Evolutionary conservation across 1,140 invertebrate species (phyloP).

Genomic region (Coptotermes formosanus): DNA sequence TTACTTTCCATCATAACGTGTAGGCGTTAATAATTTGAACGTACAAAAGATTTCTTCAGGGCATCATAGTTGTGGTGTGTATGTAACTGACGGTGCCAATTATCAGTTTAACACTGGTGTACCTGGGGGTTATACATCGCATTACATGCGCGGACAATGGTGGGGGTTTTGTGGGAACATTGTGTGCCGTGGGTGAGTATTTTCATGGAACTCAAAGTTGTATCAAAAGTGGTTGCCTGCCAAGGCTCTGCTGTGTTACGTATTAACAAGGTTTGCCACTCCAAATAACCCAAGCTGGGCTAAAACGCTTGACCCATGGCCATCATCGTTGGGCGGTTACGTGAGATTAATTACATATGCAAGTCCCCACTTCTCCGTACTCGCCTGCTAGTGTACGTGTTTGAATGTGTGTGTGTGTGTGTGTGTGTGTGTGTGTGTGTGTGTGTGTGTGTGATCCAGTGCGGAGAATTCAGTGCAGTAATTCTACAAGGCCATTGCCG

Average conservation of each 20-base stretch:
- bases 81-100: too few relatives aligned
- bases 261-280: not conserved
- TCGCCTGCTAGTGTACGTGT: not conserved
- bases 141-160: not conserved
- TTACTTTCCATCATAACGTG: too few relatives aligned
- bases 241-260: not conserved
- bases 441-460: not conserved
- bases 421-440: not conserved
- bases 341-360: constrained; percentile 1
- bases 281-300: not conserved
- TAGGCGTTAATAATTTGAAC: too few relatives aligned
- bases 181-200: not conserved
- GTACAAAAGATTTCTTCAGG: too few relatives aligned
- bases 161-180: not conserved
- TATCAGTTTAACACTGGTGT: not conserved
- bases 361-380: not conserved
- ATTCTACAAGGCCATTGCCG: not conserved
- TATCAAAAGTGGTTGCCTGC: not conserved
- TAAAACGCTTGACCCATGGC: not conserved
- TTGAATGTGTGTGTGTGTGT: too few relatives aligned
- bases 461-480: not conserved
- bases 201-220: not conserved
- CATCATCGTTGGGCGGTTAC: not conserved
- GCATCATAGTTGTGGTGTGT: too few relatives aligned
- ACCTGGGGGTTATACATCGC: not conserved